Conservation (phyloP, 2,888 invertebrate genomes). For the Melieria picta region DNA sequence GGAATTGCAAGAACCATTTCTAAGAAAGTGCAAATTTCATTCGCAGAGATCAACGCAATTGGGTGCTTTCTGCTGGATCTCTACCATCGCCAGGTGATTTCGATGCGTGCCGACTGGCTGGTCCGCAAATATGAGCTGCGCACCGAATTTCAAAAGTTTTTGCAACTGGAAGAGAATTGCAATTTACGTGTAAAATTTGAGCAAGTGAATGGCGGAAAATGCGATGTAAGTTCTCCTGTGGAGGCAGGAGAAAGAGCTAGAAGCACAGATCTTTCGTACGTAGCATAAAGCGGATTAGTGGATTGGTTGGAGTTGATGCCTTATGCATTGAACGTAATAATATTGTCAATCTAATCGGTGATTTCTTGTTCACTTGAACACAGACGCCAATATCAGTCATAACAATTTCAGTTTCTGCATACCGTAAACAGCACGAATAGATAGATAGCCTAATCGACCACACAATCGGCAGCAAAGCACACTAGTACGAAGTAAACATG, state of each 20-base stretch:
- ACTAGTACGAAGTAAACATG: neutral
- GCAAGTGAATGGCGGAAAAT: conserved; percentile 1
- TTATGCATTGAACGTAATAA: too few species aligned
- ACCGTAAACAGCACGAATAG: too few species aligned
- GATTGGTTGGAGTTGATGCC: too few species aligned
- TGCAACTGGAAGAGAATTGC: conserved; percentile 22
- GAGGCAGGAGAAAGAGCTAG: too few species aligned
- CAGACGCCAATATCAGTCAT: too few species aligned
- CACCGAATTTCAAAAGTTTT: conserved; percentile 41
- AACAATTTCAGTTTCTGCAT: too few species aligned
- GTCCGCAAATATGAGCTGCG: conserved; percentile 47
- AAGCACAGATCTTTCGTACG: neutral
- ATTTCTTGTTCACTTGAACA: too few species aligned
- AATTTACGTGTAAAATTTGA: conserved; percentile 11
- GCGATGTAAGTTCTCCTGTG: conserved; percentile 8
- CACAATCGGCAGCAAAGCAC: too few species aligned
- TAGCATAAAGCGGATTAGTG: too few species aligned
- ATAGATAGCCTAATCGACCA: too few species aligned
- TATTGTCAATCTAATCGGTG: too few species aligned
- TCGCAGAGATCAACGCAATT: conserved; percentile 49
- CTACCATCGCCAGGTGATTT: conserved; percentile 45
- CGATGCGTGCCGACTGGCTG: conserved; percentile 46
- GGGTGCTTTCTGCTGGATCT: conserved; percentile 52
- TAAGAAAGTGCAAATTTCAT: neutral
- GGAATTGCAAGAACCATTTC: neutral